These are phyloP conservation scores for Xyrauchen texanus DNA, from an alignment of 2,113 vertebrate genomes.

Conservation along the genomic window DNA sequence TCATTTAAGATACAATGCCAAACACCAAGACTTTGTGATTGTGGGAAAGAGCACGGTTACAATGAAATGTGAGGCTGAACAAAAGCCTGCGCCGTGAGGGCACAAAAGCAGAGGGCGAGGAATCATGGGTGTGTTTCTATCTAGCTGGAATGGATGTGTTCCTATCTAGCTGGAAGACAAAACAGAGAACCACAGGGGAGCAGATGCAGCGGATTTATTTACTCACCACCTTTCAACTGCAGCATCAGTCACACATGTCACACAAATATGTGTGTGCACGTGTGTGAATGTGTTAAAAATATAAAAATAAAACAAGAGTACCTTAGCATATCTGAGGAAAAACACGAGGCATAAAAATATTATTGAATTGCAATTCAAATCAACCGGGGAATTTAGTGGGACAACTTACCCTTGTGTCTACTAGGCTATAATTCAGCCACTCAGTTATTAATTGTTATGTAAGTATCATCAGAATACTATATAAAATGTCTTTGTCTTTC, in stretches of 20 bases:
- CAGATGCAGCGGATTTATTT: slow-evolving; percentile 30
- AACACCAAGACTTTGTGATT: not conserved
- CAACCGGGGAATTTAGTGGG: no score
- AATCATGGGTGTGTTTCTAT: slow-evolving; percentile 40
- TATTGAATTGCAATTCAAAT: no score
- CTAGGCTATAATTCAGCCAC: no score
- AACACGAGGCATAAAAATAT: not conserved
- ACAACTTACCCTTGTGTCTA: no score
- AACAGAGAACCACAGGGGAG: slow-evolving; percentile 40
- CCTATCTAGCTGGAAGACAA: slow-evolving; percentile 49
- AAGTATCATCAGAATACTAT: not conserved
- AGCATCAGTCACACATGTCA: not conserved
- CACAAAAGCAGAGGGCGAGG: slow-evolving; percentile 35
- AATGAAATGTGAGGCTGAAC: slow-evolving; percentile 20
- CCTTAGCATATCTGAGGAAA: not conserved
- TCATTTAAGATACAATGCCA: not conserved
- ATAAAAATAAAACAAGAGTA: not conserved
- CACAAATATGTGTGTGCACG: not conserved
- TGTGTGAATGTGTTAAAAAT: not conserved
- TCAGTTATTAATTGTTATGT: not conserved
- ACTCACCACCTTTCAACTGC: slow-evolving; percentile 32
- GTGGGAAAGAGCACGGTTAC: slow-evolving; percentile 13
- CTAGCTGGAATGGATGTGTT: slow-evolving; percentile 37
- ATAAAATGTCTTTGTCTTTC: slow-evolving; percentile 25
- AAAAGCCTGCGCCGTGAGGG: slow-evolving; percentile 37